A percentile compares a stretch with the other conserved stretches of the same genome.
These are phyloP conservation scores for Leptopilina clavipes DNA, from an alignment of 1,140 invertebrate species.

Conservation along the genomic window DNA sequence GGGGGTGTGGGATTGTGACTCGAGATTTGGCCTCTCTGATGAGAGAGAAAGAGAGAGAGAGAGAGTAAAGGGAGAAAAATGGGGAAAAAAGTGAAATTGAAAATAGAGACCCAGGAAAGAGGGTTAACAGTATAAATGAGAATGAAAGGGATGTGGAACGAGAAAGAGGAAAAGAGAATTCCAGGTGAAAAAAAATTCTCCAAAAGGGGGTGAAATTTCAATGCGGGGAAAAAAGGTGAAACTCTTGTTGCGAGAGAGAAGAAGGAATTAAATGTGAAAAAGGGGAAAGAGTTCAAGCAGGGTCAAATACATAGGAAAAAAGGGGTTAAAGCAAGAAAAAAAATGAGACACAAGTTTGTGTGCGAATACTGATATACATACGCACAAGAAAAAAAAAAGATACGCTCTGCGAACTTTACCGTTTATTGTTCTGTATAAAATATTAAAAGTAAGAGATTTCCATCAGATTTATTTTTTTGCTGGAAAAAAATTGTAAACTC, in stretches of 20 bases:
- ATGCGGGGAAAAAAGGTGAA: neutral
- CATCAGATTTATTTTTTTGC: slow-evolving; percentile 2
- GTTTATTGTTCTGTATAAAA: slow-evolving; percentile 17
- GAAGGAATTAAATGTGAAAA: too few species aligned
- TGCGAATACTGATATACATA: neutral
- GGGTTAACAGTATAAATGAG: slow-evolving; percentile 4
- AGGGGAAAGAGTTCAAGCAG: neutral
- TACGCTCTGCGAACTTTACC: neutral
- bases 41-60: neutral
- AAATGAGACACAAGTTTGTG: neutral
- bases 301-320: neutral
- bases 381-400: neutral
- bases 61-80: neutral
- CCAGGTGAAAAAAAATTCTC: neutral
- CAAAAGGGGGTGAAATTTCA: neutral
- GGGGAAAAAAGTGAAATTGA: slow-evolving; percentile 24
- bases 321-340: neutral
- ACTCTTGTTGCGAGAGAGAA: too few species aligned
- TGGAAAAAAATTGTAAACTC: neutral
- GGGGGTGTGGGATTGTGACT: neutral
- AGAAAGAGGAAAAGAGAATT: neutral
- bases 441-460: slow-evolving; percentile 7
- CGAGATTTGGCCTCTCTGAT: slow-evolving; percentile 24
- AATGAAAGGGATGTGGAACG: neutral
- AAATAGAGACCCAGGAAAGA: neutral